These are phyloP conservation scores for Erynnis tages DNA, from an alignment of 2,888 invertebrate species.

Conservation along the genomic window DNA sequence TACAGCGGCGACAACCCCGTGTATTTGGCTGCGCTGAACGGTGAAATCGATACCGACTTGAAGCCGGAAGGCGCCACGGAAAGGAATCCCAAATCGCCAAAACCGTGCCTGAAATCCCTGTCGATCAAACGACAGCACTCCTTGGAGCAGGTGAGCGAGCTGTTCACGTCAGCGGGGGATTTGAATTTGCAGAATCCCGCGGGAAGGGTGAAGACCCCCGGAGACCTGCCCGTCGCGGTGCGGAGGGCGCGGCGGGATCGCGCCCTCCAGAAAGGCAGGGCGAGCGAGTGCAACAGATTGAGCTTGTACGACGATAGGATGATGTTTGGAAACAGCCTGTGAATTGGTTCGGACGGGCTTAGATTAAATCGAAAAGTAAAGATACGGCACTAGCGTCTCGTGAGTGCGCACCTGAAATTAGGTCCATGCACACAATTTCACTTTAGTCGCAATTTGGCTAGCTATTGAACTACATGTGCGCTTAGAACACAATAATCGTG, in stretches of 20 bases:
- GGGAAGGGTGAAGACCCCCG: conserved; percentile 90
- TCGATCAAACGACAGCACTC: conserved; percentile 84
- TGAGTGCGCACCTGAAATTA: background rate
- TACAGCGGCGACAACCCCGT: conserved; percentile 72
- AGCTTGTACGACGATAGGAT: conserved; percentile 94
- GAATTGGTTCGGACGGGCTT: conserved; percentile 27
- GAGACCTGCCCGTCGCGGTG: conserved; percentile 90
- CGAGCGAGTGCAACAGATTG: conserved; percentile 84
- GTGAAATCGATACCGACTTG: conserved; percentile 57
- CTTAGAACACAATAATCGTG: too few relatives aligned
- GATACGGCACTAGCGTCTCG: background rate
- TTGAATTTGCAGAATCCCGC: conserved; percentile 87
- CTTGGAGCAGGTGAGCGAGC: conserved; percentile 88
- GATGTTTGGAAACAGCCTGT: conserved; percentile 85
- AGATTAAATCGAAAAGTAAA: too few relatives aligned
- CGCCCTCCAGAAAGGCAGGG: conserved; percentile 75
- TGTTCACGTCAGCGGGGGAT: conserved; percentile 86
- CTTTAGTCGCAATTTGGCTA: too few relatives aligned
- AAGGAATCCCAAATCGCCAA: conserved; percentile 41
- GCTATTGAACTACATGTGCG: too few relatives aligned
- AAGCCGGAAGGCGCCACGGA: conserved; percentile 46
- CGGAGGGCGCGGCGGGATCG: conserved; percentile 84
- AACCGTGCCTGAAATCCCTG: conserved; percentile 56
- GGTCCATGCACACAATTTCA: too few relatives aligned
- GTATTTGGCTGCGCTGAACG: conserved; percentile 67